phyloP scores from a whole-genome alignment of 2,797 vertebrate genomes.

The Trachurus trachurus region DNA sequence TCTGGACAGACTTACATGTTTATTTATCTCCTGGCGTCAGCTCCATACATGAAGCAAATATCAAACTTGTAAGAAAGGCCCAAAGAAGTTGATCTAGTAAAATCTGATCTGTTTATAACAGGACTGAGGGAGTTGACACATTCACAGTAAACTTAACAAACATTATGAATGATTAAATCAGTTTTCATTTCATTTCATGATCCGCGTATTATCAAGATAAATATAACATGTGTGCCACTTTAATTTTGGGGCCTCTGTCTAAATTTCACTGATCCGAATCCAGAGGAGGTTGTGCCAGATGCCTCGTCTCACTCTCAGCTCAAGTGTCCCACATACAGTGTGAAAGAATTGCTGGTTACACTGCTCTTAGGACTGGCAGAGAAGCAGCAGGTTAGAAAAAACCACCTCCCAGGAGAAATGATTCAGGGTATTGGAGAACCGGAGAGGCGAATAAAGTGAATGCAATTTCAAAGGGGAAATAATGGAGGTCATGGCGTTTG shows the following conservation, averaged over 20 bases:
- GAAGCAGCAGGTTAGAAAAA: constrained; percentile 79
- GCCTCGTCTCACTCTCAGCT: constrained; percentile 73
- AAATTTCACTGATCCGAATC: constrained; percentile 64
- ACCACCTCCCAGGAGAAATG: constrained; percentile 81
- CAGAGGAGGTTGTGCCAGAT: constrained; percentile 74
- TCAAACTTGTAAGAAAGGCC: no score
- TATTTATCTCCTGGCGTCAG: constrained; percentile 6
- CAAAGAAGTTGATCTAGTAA: not conserved
- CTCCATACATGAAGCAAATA: constrained; percentile 8
- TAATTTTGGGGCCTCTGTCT: constrained; percentile 65
- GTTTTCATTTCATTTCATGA: constrained; percentile 48
- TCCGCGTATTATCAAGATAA: constrained; percentile 64
- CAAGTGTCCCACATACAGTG: constrained; percentile 84
- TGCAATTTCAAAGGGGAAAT: constrained; percentile 84
- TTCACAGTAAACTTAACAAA: constrained; percentile 34
- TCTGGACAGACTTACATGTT: not conserved
- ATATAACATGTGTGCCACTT: constrained; percentile 74
- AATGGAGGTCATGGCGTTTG: constrained; percentile 83
- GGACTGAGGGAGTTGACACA: constrained; percentile 11
- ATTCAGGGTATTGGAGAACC: constrained; percentile 80
- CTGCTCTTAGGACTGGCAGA: constrained; percentile 74
- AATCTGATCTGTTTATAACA: not conserved
- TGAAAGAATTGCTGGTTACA: constrained; percentile 74
- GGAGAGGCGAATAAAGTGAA: constrained; percentile 80
- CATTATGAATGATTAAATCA: constrained; percentile 34